Percentiles rank a stretch among this genome's conserved stretches.
Conservation (phyloP, 2,113 vertebrate genomes). For the Tyrannus savana region DNA sequence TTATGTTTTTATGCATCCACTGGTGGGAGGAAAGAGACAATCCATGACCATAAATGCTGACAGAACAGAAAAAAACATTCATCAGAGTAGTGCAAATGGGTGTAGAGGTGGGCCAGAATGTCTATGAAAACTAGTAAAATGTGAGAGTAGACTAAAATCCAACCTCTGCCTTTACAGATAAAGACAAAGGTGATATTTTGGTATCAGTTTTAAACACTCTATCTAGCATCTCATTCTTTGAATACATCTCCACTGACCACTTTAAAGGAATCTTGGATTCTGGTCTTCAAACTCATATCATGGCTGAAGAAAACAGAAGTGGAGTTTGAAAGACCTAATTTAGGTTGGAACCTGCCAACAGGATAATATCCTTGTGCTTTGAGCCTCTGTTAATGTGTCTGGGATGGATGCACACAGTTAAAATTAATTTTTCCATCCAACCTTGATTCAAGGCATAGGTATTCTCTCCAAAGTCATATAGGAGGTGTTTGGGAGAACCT, state of each 20-base stretch:
- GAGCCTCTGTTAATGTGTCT: neutral
- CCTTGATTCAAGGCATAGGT: neutral
- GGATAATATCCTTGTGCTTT: neutral
- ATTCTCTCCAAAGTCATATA: neutral
- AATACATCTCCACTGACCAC: neutral
- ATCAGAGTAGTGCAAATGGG: neutral
- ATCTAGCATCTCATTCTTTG: neutral
- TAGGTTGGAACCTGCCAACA: neutral
- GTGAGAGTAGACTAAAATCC: neutral
- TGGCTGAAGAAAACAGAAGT: neutral
- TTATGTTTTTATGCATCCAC: neutral
- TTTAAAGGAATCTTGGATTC: neutral
- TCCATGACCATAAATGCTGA: neutral
- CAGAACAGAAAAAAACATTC: neutral
- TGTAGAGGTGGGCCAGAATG: neutral
- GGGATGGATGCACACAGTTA: neutral
- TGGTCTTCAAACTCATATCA: neutral
- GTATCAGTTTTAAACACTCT: neutral
- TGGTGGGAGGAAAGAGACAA: neutral
- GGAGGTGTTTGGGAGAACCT: neutral
- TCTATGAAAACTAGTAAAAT: neutral
- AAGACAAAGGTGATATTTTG: neutral
- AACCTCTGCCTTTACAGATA: neutral
- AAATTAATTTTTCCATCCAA: neutral
- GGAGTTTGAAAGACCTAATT: neutral